These are phyloP conservation scores for Todiramphus saurophagus DNA, from an alignment of 2,113 vertebrate genomes.

Conservation along the genomic window DNA sequence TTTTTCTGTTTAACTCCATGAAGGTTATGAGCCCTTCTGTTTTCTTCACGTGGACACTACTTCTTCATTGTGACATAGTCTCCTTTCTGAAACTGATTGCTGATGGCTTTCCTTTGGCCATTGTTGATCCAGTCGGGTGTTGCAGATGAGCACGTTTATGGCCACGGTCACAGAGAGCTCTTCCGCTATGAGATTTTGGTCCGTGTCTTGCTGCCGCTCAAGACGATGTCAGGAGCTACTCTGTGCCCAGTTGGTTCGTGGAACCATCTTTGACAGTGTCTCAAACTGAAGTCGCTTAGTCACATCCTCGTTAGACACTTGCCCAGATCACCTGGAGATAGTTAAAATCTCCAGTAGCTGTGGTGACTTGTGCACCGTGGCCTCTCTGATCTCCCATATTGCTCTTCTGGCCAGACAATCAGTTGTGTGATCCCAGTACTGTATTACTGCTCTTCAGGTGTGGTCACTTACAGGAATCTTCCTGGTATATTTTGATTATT, in stretches of 20 bases:
- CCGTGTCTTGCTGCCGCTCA: neutral
- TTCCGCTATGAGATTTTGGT: neutral
- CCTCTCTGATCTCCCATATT: neutral
- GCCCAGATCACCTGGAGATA: neutral
- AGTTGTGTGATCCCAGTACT: neutral
- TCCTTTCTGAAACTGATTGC: neutral
- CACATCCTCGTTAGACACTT: neutral
- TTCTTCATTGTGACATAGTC: neutral
- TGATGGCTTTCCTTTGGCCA: neutral
- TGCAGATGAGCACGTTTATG: neutral
- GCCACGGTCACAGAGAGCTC: neutral
- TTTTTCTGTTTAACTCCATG: neutral
- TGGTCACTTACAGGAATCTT: neutral
- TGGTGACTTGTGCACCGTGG: too few species aligned
- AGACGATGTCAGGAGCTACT: neutral
- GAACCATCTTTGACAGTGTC: neutral
- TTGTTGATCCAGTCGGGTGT: neutral
- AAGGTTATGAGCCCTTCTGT: neutral
- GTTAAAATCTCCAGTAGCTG: neutral
- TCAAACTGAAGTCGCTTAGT: neutral
- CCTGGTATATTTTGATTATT: neutral
- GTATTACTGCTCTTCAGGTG: neutral
- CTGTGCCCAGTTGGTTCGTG: neutral
- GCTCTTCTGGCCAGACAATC: neutral
- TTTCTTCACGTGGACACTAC: neutral